Conservation (phyloP, 1,140 invertebrate genomes). For the Drosophila athabasca region DNA sequence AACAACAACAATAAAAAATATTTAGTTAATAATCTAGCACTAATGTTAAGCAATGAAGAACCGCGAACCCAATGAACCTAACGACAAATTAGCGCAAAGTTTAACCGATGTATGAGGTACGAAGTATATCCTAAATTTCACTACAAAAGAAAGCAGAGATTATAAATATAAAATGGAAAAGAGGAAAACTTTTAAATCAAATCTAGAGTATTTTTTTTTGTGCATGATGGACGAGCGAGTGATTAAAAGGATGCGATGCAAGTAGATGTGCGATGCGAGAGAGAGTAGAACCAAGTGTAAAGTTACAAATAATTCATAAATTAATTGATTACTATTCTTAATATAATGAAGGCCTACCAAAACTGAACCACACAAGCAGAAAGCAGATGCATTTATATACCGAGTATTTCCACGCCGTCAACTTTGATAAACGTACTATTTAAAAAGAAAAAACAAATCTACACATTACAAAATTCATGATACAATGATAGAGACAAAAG, state of each 20-base stretch:
- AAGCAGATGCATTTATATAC: conserved; percentile 74
- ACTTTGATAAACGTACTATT: conserved; percentile 72
- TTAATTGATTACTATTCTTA: conserved; percentile 25
- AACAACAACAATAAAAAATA: conserved; percentile 27
- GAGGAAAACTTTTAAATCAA: conserved; percentile 66
- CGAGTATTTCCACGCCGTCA: conserved; percentile 61
- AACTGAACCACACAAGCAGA: conserved; percentile 58
- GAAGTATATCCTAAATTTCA: conserved; percentile 73
- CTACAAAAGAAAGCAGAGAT: conserved; percentile 34
- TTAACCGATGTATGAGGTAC: conserved; percentile 32
- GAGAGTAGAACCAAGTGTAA: conserved; percentile 35
- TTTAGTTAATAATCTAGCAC: conserved; percentile 78
- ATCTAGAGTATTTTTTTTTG: conserved; percentile 78
- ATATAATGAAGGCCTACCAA: conserved; percentile 61
- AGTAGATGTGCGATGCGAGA: conserved; percentile 1
- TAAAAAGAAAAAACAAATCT: conserved; percentile 28
- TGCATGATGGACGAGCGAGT: conserved; percentile 46
- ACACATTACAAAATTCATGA: conserved; percentile 38
- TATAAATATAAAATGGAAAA: conserved; percentile 64
- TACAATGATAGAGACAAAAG: conserved; percentile 27
- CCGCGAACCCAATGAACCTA: conserved; percentile 43
- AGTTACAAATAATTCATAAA: conserved; percentile 35
- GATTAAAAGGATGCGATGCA: no score
- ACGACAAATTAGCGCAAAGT: conserved; percentile 75
- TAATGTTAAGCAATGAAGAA: conserved; percentile 73